Evolutionary conservation across 2,113 vertebrate genomes (phyloP), one percentile per base, ranked within the genome.

Genomic region (Chaetorhynchus papuensis): DNA sequence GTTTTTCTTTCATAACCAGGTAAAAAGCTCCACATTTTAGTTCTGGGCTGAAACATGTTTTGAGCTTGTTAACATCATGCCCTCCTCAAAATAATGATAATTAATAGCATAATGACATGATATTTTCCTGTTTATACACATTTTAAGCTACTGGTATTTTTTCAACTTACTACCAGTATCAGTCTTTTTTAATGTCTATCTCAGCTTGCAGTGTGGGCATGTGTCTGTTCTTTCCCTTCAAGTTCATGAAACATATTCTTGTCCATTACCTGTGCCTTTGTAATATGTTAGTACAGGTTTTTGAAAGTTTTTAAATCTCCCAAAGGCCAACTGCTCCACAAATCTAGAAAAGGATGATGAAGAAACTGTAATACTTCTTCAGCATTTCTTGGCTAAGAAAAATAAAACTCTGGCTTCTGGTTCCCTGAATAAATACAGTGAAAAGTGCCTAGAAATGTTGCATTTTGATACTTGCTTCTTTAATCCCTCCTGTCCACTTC

Each of bases 281-380:
- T 91, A 91, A 85, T 37, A 65, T 61, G 61, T 89, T 87, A 93
- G 54, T 20, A 31, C 68, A 89, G 68, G 57, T 82, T 96, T 96
- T 89, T 92, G 94, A 33, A 83, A 83, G 53, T 87, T 83, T 63
- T 64, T 87, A 45, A 72, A 50, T 49, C 21, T 91, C 65, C 4
- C 42, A 77, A 50, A 65, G 70, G 63, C 64, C 39, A 91, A 74
- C 83, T 91, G 83, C 87, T 95, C 45, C 47, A 59, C 68, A 77
- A 24, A 33, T 69, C 33, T 61, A 86, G 64, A 59, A 69, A 56
- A 88, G 47, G 30, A 69, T 69, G 45, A 90, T 93, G 82, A 87
- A 88, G 84, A 89, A 94, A 59, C 41, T 57, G 53, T 83, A 87
- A 37, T 66, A 66, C 2, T 5, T 85, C 57, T 89, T 81, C 45